phyloP scores from a whole-genome alignment of 2,888 invertebrate species.

The Hydrotaea diabolus region DNA sequence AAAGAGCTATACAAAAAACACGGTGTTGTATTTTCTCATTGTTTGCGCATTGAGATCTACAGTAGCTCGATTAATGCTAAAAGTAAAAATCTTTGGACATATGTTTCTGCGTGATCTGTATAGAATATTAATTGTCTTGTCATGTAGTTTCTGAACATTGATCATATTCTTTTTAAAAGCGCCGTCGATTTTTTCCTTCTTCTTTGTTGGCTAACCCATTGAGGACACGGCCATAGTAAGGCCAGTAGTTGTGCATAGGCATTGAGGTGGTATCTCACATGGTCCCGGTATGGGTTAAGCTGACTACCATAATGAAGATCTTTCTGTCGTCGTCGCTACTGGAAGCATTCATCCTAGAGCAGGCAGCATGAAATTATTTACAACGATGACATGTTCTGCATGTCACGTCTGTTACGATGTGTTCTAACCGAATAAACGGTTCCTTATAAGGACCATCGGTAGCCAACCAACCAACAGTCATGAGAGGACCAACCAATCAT shows the following conservation, averaged over 20 bases:
- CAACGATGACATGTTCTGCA: conserved; percentile 37
- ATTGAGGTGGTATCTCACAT: not conserved
- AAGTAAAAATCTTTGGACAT: conserved; percentile 72
- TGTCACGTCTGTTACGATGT: conserved; percentile 35
- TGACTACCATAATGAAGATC: conserved; percentile 17
- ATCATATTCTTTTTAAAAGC: conserved; percentile 20
- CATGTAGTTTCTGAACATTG: conserved; percentile 46
- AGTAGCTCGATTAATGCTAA: conserved; percentile 58
- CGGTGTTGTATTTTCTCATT: not conserved
- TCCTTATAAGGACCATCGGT: conserved; percentile 25
- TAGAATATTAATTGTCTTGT: conserved; percentile 78
- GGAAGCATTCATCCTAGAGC: conserved; percentile 1
- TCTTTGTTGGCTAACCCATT: not conserved
- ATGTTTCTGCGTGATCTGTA: conserved; percentile 77
- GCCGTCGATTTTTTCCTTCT: not conserved
- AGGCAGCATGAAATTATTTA: conserved; percentile 26
- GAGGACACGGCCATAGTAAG: no score
- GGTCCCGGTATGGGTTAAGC: not conserved
- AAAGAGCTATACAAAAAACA: not conserved
- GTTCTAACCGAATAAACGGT: conserved; percentile 31
- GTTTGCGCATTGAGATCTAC: conserved; percentile 31
- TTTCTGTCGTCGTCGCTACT: not conserved
- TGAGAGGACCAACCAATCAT: not conserved
- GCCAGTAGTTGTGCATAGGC: not conserved
- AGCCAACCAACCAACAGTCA: not conserved